These are phyloP conservation scores for Leucophenga varia DNA, from an alignment of 1,140 invertebrate species.

Conservation along the genomic window DNA sequence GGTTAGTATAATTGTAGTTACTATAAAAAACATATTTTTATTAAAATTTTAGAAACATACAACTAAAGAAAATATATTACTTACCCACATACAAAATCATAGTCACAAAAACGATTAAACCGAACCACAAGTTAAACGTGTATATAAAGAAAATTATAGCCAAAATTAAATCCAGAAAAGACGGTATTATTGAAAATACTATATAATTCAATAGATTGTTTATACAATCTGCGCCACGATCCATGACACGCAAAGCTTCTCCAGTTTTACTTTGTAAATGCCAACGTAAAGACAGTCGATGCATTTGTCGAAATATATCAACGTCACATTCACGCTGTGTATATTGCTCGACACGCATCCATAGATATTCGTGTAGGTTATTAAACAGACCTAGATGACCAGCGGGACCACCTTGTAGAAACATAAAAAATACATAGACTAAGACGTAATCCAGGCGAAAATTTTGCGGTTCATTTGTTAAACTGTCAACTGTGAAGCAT, in stretches of 20 bases:
- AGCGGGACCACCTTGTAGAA: slow-evolving; percentile 86
- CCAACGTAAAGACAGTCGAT: slow-evolving; percentile 81
- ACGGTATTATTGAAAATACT: slow-evolving; percentile 82
- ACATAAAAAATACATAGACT: slow-evolving; percentile 81
- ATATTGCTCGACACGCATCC: slow-evolving; percentile 92
- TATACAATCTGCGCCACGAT: slow-evolving; percentile 89
- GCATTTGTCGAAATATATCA: slow-evolving; percentile 79
- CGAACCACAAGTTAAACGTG: slow-evolving; percentile 88
- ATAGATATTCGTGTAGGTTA: slow-evolving; percentile 83
- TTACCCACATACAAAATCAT: slow-evolving; percentile 89
- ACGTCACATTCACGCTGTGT: slow-evolving; percentile 86
- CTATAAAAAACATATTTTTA: slow-evolving; percentile 58
- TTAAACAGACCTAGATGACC: slow-evolving; percentile 87
- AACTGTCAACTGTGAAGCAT: slow-evolving; percentile 74
- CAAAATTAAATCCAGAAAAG: slow-evolving; percentile 84
- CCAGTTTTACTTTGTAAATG: slow-evolving; percentile 91
- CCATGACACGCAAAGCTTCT: slow-evolving; percentile 89
- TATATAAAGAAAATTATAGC: slow-evolving; percentile 84
- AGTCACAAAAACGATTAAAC: slow-evolving; percentile 85
- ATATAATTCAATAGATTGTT: slow-evolving; percentile 87
- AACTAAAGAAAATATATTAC: slow-evolving; percentile 36
- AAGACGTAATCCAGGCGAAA: slow-evolving; percentile 87
- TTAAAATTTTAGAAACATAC: neutral
- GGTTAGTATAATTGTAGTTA: slow-evolving; percentile 78
- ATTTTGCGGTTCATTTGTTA: slow-evolving; percentile 59